Percentiles rank a stretch among this genome's conserved stretches.
Evolutionary conservation across 2,797 vertebrate species (phyloP).

Genomic region (Ficedula albicollis): DNA sequence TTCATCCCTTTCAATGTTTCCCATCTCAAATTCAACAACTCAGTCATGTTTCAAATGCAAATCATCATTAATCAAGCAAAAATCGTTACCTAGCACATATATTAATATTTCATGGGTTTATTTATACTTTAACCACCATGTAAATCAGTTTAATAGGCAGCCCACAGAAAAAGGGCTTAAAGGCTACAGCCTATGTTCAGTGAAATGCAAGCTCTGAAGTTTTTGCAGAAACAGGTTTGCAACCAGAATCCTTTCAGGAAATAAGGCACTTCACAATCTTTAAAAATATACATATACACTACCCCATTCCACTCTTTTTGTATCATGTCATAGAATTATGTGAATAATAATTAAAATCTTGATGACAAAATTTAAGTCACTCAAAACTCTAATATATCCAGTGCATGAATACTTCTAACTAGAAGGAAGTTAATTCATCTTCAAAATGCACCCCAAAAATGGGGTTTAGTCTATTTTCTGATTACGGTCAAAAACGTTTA

Average conservation of each 20-base stretch:
- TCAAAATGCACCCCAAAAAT: neutral
- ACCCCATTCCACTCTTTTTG: neutral
- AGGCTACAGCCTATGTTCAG: neutral
- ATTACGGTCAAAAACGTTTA: neutral
- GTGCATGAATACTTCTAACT: neutral
- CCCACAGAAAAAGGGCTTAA: neutral
- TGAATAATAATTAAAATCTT: neutral
- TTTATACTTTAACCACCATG: neutral
- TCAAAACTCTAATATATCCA: neutral
- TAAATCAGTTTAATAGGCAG: constrained; percentile 1
- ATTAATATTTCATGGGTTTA: constrained; percentile 2
- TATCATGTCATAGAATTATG: neutral
- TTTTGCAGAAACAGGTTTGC: neutral
- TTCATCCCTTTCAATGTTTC: neutral
- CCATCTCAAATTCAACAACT: neutral
- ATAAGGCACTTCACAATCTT: neutral
- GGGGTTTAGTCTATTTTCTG: neutral
- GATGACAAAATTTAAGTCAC: neutral
- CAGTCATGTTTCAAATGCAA: neutral
- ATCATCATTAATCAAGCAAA: neutral
- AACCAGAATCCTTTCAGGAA: neutral
- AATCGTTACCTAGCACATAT: neutral
- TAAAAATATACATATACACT: neutral
- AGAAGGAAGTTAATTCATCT: neutral
- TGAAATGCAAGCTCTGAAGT: neutral